phyloP scores from a whole-genome alignment of 2,888 invertebrate species.

The Nebria brevicollis region DNA sequence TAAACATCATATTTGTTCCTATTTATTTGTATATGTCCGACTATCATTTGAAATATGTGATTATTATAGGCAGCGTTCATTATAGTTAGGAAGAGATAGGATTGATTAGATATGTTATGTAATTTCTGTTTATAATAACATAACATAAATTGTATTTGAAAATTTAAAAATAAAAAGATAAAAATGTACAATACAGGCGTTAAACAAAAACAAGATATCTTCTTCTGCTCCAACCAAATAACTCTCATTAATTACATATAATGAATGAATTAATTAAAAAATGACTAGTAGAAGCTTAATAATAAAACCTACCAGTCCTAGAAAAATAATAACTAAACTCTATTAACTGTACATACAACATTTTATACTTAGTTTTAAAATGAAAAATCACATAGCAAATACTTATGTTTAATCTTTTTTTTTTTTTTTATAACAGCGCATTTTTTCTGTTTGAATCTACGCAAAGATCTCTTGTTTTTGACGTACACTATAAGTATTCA shows the following conservation, averaged over 20 bases:
- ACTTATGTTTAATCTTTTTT: conserved; percentile 51
- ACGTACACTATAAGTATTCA: conserved; percentile 39
- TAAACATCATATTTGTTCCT: too few relatives aligned
- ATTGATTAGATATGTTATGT: conserved; percentile 15
- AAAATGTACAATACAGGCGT: conserved; percentile 40
- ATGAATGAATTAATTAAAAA: conserved; percentile 38
- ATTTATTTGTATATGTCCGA: too few relatives aligned
- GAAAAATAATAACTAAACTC: conserved; percentile 46
- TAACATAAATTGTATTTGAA: conserved; percentile 46
- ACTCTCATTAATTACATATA: conserved; percentile 37
- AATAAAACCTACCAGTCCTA: conserved; percentile 47
- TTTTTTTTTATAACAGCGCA: conserved; percentile 33
- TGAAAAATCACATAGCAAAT: conserved; percentile 59
- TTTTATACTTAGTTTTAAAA: conserved; percentile 51
- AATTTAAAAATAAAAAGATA: conserved; percentile 46
- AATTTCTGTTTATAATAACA: conserved; percentile 36
- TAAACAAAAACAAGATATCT: conserved; percentile 46
- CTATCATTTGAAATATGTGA: neutral
- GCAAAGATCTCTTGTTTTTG: conserved; percentile 34
- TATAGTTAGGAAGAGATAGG: neutral
- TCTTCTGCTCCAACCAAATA: conserved; percentile 23
- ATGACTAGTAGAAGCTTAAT: conserved; percentile 47
- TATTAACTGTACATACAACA: conserved; percentile 46
- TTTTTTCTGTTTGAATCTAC: conserved; percentile 40
- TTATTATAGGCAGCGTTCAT: neutral